Evolutionary conservation across 2,888 invertebrate species (phyloP), one percentile per base, ranked within the genome.

Genomic region (Eupithecia insigniata): DNA sequence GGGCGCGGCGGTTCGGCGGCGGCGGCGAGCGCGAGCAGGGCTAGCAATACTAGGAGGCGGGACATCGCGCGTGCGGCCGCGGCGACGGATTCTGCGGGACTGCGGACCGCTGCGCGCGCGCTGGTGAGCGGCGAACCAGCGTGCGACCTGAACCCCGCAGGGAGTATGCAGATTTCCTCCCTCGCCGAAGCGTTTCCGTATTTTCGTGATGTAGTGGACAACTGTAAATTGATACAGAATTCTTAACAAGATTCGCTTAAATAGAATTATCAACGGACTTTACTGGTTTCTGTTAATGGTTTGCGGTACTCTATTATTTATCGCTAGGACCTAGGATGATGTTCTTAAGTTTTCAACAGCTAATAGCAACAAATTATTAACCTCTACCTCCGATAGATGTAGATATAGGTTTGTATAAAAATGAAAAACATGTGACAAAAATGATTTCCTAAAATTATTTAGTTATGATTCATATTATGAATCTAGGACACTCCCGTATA

Each of bases 31-130:
- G 91, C 92, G 85, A 91, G 83, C 81, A 92, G 86, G 84, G 86
- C 89, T 85, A 87, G 82, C 81, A 87, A 71, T 34, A 74, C 73
- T 61, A 73, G 79, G 83, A 86, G 84, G 80, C 90, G 90, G 84
- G 86, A 87, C 92, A 92, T 93, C 90, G 90, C 88, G 90, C 92
- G 91, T 92, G 92, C 88, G 89, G 89, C 91, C 90, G 91, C 90
- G 91, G 89, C 89, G 89, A 89, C 87, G 90, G 83, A 85, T 87
- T 84, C 85, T 92, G 90, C 89, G 94, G 91, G 87, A 93, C 93
- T 94, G 94, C 89, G 93, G 82, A 84, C 82, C 80, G 83, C 82
- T 87, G 83, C 86, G 87, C 69, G 67, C 60, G 65, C 58, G 84
- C 86, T 89, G 87, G 84, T 89, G 89, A 85, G 86, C 81, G 85